These are phyloP conservation scores for Bos taurus DNA, from an alignment of 2,113 vertebrate species.

Conservation along the genomic window ARS-UCD2.0 NC_082638.1:4576001-4576500, in stretches of 20 bases:
- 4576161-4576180: background rate
- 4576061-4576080: background rate
- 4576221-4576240: background rate
- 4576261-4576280: background rate
- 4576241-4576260: background rate
- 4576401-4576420: background rate
- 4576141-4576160: background rate
- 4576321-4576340: background rate
- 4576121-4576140: background rate
- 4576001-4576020: background rate
- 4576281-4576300: rapidly evolving
- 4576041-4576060: rapidly evolving
- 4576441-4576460: background rate
- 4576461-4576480: background rate
- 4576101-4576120: background rate
- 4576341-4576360: rapidly evolving
- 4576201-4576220: background rate
- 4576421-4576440: background rate
- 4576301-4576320: background rate
- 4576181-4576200: background rate
- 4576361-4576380: background rate
- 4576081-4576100: background rate
- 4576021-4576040: background rate
- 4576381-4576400: rapidly evolving
- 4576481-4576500: background rate